These are phyloP conservation scores for Sus cebifrons DNA, from an alignment of 2,797 vertebrate species.

Conservation along the genomic window DNA sequence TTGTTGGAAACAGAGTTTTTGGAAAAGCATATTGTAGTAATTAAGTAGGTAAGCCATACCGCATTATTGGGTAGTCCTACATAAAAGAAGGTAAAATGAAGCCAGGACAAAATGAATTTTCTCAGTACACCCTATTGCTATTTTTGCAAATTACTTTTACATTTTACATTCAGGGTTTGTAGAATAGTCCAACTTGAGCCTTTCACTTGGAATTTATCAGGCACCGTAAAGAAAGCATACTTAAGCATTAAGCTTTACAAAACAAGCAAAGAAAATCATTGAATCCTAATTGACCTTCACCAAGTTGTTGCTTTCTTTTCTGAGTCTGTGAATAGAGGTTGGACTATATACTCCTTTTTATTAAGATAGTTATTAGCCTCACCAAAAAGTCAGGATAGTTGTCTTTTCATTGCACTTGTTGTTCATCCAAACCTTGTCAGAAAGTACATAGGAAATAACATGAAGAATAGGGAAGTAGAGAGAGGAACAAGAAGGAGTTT, in stretches of 20 bases:
- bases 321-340: neutral
- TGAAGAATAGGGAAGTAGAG: neutral
- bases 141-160: slow-evolving; percentile 82
- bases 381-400: neutral
- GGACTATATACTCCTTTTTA: neutral
- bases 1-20: slow-evolving; percentile 51
- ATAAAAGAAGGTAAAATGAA: slow-evolving; percentile 66
- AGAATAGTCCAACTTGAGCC: slow-evolving; percentile 69
- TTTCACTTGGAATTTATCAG: slow-evolving; percentile 74
- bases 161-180: slow-evolving; percentile 61
- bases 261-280: neutral
- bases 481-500: neutral
- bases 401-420: neutral
- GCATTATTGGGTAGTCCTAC: slow-evolving; percentile 18
- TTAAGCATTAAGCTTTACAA: slow-evolving; percentile 31
- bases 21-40: slow-evolving; percentile 66
- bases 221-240: neutral
- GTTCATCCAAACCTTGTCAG: neutral
- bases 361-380: neutral
- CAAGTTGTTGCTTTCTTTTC: neutral
- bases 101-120: slow-evolving; percentile 67
- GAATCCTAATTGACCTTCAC: slow-evolving; percentile 74
- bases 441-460: neutral
- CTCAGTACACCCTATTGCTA: slow-evolving; percentile 30
- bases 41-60: slow-evolving; percentile 5